These are phyloP conservation scores for Tenthredo distinguenda DNA, from an alignment of 2,888 invertebrate genomes.

Conservation along the genomic window DNA sequence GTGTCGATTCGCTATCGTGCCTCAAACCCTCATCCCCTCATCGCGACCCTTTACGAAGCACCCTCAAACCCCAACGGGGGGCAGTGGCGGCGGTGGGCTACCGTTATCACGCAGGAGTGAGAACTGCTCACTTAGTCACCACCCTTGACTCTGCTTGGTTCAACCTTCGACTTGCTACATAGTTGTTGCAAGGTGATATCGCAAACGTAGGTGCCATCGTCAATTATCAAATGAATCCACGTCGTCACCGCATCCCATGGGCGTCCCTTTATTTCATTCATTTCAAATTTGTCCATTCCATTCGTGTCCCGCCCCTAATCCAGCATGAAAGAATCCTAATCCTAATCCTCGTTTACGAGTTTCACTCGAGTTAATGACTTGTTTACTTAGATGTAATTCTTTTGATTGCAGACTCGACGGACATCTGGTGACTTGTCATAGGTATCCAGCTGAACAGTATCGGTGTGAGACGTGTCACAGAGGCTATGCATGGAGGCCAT, in stretches of 20 bases:
- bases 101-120: conserved; percentile 53
- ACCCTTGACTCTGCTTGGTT: conserved; percentile 63
- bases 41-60: conserved; percentile 55
- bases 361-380: not conserved
- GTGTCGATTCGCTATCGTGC: conserved; percentile 48
- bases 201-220: not conserved
- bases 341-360: not conserved
- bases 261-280: too few relatives aligned
- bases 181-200: conserved; percentile 12
- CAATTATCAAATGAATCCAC: not conserved
- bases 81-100: conserved; percentile 48
- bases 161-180: conserved; percentile 22
- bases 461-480: conserved; percentile 92
- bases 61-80: conserved; percentile 53
- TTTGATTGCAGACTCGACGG: conserved; percentile 88
- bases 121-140: conserved; percentile 67
- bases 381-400: conserved; percentile 47
- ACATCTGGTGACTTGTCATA: conserved; percentile 89
- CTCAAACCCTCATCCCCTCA: conserved; percentile 42
- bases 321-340: not conserved
- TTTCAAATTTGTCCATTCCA: not conserved
- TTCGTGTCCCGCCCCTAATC: not conserved
- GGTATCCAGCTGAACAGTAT: conserved; percentile 88
- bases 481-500: conserved; percentile 89
- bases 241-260: not conserved